phyloP scores from a whole-genome alignment of 1,140 invertebrate genomes.

The Procambarus clarkii region DNA sequence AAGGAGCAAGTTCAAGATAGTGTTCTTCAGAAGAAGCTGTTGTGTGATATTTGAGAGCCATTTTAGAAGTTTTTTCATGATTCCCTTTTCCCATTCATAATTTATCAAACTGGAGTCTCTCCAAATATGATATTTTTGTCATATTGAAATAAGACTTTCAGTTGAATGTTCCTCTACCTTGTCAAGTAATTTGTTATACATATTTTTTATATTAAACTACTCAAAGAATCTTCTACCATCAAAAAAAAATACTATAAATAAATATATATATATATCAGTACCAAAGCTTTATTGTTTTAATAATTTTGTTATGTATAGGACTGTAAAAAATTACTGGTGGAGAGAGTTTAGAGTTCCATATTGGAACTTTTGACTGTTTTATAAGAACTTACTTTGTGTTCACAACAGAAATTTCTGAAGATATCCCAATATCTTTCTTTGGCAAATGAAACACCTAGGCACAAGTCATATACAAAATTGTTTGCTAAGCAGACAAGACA shows the following conservation, averaged over 20 bases:
- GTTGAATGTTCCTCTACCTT: conserved; percentile 17
- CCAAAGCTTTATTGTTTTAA: conserved; percentile 56
- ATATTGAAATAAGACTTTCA: conserved; percentile 29
- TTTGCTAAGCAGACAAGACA: conserved; percentile 58
- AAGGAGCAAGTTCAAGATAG: background rate
- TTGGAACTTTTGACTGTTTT: conserved; percentile 46
- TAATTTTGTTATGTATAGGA: conserved; percentile 51
- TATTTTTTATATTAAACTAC: conserved; percentile 9
- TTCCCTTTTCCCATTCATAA: background rate
- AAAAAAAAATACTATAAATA: conserved; percentile 24
- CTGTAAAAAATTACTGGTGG: conserved; percentile 23
- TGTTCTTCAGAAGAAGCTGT: background rate
- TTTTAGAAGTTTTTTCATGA: conserved; percentile 11
- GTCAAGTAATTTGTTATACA: conserved; percentile 32
- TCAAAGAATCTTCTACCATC: background rate
- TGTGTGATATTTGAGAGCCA: conserved; percentile 4
- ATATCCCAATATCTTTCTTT: conserved; percentile 1
- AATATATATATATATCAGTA: conserved; percentile 36
- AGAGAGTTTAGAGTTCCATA: conserved; percentile 51
- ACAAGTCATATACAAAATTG: conserved; percentile 26
- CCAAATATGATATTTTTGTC: conserved; percentile 27
- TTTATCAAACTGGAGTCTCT: background rate
- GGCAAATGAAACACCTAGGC: conserved; percentile 45
- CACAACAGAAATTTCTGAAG: background rate
- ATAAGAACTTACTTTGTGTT: conserved; percentile 15